Conservation (phyloP, 2,888 invertebrate species). For the Caradrina clavipalpis region DNA sequence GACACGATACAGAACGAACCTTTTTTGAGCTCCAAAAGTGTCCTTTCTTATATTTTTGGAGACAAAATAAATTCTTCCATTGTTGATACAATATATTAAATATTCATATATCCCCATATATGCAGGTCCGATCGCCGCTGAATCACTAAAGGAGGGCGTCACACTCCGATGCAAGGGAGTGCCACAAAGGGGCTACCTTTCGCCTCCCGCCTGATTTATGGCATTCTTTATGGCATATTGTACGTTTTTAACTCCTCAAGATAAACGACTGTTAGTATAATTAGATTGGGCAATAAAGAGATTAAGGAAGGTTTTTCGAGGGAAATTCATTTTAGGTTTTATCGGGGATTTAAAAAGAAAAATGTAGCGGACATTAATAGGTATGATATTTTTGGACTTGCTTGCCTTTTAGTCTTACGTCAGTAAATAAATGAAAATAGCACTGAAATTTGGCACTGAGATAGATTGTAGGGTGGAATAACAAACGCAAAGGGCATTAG, state of each 20-base stretch:
- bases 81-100: constrained; percentile 18
- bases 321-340: constrained; percentile 35
- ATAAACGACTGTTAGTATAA: constrained; percentile 62
- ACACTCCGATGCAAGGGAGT: constrained; percentile 55
- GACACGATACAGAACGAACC: background rate
- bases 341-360: constrained; percentile 24
- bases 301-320: constrained; percentile 33
- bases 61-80: background rate
- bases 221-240: constrained; percentile 61
- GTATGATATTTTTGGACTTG: background rate
- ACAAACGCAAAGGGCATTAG: too few species aligned
- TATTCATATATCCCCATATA: constrained; percentile 13
- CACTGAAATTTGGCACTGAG: background rate
- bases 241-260: constrained; percentile 61
- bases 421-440: background rate
- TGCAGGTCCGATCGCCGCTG: constrained; percentile 22
- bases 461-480: too few species aligned
- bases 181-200: constrained; percentile 45
- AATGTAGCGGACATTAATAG: constrained; percentile 13
- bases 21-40: background rate
- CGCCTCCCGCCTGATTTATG: constrained; percentile 59
- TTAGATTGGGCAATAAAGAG: constrained; percentile 59
- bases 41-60: background rate
- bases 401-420: background rate
- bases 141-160: constrained; percentile 54